These are phyloP conservation scores for Polymixis flavicincta DNA, from an alignment of 2,888 invertebrate species.

Conservation along the genomic window DNA sequence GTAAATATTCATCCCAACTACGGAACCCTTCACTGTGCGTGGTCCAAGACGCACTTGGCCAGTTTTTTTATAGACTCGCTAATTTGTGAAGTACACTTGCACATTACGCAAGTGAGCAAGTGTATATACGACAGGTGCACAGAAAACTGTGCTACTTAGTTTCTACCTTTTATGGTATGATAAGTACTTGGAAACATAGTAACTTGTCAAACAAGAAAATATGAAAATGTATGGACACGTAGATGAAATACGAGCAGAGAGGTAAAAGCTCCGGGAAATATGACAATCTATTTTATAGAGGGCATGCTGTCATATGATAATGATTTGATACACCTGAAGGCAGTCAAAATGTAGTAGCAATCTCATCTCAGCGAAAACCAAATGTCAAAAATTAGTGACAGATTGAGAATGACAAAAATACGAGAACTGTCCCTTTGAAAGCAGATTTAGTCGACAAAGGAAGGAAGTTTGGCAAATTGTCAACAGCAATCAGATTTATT, in stretches of 20 bases:
- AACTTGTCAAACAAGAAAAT: conserved; percentile 22
- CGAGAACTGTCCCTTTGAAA: background rate
- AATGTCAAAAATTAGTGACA: background rate
- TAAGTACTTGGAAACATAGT: conserved; percentile 41
- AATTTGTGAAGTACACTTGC: conserved; percentile 58
- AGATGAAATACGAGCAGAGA: background rate
- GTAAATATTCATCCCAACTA: background rate
- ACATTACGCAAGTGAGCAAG: conserved; percentile 24
- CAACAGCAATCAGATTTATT: background rate
- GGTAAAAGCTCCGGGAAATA: background rate
- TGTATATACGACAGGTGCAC: conserved; percentile 11
- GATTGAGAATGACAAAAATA: background rate
- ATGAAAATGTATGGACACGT: conserved; percentile 14
- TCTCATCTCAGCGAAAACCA: too few species aligned
- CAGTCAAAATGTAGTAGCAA: background rate
- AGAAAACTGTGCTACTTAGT: conserved; percentile 26
- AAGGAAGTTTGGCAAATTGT: background rate
- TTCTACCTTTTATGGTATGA: conserved; percentile 27
- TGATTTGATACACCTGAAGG: background rate
- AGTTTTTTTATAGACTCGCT: conserved; percentile 58
- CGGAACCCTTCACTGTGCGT: background rate
- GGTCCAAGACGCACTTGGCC: background rate
- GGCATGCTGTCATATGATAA: background rate
- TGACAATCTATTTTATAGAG: background rate
- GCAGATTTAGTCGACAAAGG: background rate